phyloP scores from a whole-genome alignment of 2,888 invertebrate genomes.

The Harpagoxenus sublaevis region DNA sequence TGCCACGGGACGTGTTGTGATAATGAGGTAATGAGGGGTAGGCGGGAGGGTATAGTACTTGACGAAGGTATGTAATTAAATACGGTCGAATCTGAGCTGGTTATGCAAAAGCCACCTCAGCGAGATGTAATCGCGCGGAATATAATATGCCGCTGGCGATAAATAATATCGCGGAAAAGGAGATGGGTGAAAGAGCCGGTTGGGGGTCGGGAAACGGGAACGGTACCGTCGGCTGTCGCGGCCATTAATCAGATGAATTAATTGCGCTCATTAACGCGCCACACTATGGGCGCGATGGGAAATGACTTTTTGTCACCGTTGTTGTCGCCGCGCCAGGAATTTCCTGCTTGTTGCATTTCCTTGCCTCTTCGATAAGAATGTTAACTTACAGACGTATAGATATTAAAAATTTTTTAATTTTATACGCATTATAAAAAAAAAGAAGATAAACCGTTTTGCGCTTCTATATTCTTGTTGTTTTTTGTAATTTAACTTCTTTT shows the following conservation, averaged over 20 bases:
- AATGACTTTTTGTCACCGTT: conserved; percentile 39
- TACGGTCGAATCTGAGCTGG: conserved; percentile 66
- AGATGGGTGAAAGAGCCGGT: background rate
- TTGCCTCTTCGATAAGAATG: conserved; percentile 14
- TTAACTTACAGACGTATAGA: background rate
- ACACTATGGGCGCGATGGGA: conserved; percentile 39
- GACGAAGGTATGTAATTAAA: conserved; percentile 76
- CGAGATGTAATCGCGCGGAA: conserved; percentile 53
- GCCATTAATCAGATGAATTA: conserved; percentile 79
- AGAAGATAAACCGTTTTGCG: background rate
- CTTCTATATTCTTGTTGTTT: background rate
- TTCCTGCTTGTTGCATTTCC: conserved; percentile 25
- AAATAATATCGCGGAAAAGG: conserved; percentile 39
- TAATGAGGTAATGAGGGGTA: conserved; percentile 62
- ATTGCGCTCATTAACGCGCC: conserved; percentile 79
- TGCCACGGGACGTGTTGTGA: conserved; percentile 25
- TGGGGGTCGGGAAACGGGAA: conserved; percentile 31
- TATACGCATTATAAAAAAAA: background rate
- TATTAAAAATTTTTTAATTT: background rate
- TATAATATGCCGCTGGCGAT: conserved; percentile 57
- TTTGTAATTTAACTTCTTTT: background rate
- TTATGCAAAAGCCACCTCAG: conserved; percentile 65
- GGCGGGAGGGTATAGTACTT: conserved; percentile 47
- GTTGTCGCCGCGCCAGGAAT: background rate
- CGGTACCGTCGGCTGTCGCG: conserved; percentile 72